Evolutionary conservation across 1,140 invertebrate species (phyloP), one percentile per base, ranked within the genome.

Genomic region (Notospermus geniculatus): DNA sequence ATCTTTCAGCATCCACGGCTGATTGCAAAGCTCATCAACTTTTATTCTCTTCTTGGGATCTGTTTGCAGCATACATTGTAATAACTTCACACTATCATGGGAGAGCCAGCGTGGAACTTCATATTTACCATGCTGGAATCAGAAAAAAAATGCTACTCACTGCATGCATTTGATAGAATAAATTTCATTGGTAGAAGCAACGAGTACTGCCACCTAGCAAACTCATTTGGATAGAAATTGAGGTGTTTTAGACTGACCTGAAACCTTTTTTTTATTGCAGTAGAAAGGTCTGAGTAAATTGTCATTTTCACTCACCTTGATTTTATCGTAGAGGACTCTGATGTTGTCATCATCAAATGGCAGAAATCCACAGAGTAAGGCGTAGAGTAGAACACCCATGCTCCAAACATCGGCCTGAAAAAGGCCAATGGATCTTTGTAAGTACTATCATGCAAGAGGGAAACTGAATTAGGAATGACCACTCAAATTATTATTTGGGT

Each of bases 261-360:
- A n/a, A n/a, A n/a, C n/a, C 9, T 50, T 5, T 27, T 7, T 50
- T 23, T 23, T 50, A 9, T 43, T 60, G 17, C n/a, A n/a, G n/a
- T n/a, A n/a, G n/a, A n/a, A n/a, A n/a, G n/a, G n/a, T n/a, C n/a
- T n/a, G n/a, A n/a, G n/a, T n/a, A n/a, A n/a, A n/a, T n/a, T n/a
- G n/a, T n/a, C n/a, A n/a, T n/a, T n/a, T n/a, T n/a, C n/a, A 60
- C 55, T 77, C 83, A 91, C 89, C 78, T 89, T 83, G 71, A 93
- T 92, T 81, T 92, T 92, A 77, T 85, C 88, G 71, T 91, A 84
- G 4, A 85, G 60, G 19, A 71, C 65, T 54, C 74, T 67, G n/a
- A 82, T 77, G 74, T 86, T 90, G 57, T 89, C 85, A 80, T 91
- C 88, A 81, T 91, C 89, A 81, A 91, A 91, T 1, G 90, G 90